phyloP scores from a whole-genome alignment of 1,140 invertebrate genomes.

The Danaus plexippus region DNA sequence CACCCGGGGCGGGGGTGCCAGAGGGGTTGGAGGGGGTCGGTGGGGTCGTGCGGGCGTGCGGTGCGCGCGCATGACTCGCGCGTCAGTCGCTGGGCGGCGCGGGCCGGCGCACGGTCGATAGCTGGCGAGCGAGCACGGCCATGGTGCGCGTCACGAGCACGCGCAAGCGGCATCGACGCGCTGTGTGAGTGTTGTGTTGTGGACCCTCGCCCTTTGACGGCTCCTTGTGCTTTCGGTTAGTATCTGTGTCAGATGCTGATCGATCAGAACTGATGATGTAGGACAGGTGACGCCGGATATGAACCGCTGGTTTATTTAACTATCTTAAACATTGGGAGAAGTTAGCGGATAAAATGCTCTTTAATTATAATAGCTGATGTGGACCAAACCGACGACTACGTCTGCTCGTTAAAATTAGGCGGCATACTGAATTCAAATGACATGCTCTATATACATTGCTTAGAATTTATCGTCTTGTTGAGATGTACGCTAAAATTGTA shows the following conservation, averaged over 20 bases:
- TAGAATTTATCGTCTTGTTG: too few relatives aligned
- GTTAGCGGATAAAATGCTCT: too few relatives aligned
- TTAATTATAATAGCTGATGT: too few relatives aligned
- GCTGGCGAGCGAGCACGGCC: conserved; percentile 50
- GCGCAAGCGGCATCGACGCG: conserved; percentile 42
- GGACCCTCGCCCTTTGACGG: conserved; percentile 27
- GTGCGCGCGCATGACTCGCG: conserved; percentile 60
- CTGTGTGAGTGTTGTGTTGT: conserved; percentile 46
- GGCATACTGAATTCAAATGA: too few relatives aligned
- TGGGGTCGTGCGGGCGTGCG: conserved; percentile 25
- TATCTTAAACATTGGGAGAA: too few relatives aligned
- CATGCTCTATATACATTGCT: too few relatives aligned
- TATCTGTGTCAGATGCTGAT: conserved; percentile 18
- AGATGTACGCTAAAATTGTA: too few relatives aligned
- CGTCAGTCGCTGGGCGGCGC: conserved; percentile 67
- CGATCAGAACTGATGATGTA: too few relatives aligned
- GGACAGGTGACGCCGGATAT: too few relatives aligned
- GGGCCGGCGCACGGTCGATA: conserved; percentile 65
- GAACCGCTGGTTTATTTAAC: too few relatives aligned
- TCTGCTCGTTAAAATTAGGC: too few relatives aligned
- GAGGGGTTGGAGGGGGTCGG: conserved; percentile 24
- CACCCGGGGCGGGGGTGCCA: conserved; percentile 16
- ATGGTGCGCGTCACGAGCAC: conserved; percentile 52
- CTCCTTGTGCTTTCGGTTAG: conserved; percentile 43
- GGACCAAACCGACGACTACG: too few relatives aligned